Percentiles rank a stretch among this genome's conserved stretches.
These are phyloP conservation scores for Nylanderia fulva DNA, from an alignment of 1,140 invertebrate genomes.

Conservation along the genomic window DNA sequence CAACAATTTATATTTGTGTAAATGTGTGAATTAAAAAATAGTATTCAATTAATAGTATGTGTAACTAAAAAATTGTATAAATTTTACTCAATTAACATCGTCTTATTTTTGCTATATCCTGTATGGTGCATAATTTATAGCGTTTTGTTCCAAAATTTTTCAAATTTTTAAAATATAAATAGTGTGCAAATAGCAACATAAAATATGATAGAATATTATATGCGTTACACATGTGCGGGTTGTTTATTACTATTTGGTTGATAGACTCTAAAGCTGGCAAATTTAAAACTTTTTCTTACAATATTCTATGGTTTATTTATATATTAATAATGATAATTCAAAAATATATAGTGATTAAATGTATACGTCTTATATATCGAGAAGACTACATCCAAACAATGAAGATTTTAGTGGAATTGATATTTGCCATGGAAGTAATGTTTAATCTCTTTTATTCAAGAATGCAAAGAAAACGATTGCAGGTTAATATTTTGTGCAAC, in stretches of 20 bases:
- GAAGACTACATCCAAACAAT: slow-evolving; percentile 21
- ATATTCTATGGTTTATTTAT: slow-evolving; percentile 16
- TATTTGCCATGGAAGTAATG: neutral
- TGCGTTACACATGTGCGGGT: neutral
- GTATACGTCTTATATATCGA: neutral
- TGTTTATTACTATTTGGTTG: slow-evolving; percentile 4
- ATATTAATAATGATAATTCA: neutral
- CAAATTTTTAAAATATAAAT: neutral
- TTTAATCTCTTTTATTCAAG: slow-evolving; percentile 33
- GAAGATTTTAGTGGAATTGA: slow-evolving; percentile 32
- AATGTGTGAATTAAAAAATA: too few relatives aligned
- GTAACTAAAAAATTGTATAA: too few relatives aligned
- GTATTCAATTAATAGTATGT: too few relatives aligned
- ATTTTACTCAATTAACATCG: neutral
- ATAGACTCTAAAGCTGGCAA: neutral
- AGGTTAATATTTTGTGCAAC: neutral
- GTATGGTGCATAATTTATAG: neutral
- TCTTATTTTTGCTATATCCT: neutral
- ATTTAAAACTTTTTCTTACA: neutral
- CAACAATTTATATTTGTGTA: neutral
- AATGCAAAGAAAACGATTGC: neutral
- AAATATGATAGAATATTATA: neutral
- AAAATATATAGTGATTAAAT: neutral
- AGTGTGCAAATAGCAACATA: neutral
- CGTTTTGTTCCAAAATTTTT: neutral